Evolutionary conservation across 1,140 invertebrate species (phyloP), one percentile per base, ranked within the genome.

Genomic region (Drosophila bocqueti): DNA sequence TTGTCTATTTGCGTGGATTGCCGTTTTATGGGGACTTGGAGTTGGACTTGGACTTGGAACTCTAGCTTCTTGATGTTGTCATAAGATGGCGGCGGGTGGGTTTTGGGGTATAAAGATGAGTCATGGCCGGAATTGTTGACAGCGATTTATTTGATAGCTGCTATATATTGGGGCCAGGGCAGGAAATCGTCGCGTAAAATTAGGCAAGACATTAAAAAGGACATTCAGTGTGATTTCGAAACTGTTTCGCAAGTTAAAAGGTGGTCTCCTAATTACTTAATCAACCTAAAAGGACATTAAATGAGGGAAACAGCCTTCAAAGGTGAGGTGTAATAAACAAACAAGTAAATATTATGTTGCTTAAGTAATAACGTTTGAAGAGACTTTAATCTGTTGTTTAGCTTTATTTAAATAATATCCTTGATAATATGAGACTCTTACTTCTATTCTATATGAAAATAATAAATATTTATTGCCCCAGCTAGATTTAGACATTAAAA

Each of bases 1-100:
- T 83, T 83, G 75, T 75, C 81, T 83, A 75, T 84, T 80, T 67
- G 81, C 47, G 29, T 64, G 71, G 71, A 76, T 83, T 82, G 76
- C 21, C 72, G 50, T 66, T 83, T 83, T 83, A 83, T 79, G 75
- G 62, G 31, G 11, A 45, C 34, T 50, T 26, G 7, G 50, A 31
- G 16, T 26, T 24, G 26, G 49, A 47, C 40, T 64, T 40, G 46
- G 38, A 31, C n/a, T 42, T 31, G 49, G 26, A 21, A 11, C 50
- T 54, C 2, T 31, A 5, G 34, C 29, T 31, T 21, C 18, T 49
- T 49, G 65, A 64, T 64, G 65, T 64, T 18, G 65, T 49, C 60
- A 67, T 67, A 47, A 61, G 52, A 43, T 4, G 31, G 26, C 4
- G 26, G 7, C 4, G 26, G 3, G 47, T 0, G 21, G 58, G 16